Conservation (phyloP, 2,797 vertebrate genomes). For the Notoglanidium macrostoma region DNA sequence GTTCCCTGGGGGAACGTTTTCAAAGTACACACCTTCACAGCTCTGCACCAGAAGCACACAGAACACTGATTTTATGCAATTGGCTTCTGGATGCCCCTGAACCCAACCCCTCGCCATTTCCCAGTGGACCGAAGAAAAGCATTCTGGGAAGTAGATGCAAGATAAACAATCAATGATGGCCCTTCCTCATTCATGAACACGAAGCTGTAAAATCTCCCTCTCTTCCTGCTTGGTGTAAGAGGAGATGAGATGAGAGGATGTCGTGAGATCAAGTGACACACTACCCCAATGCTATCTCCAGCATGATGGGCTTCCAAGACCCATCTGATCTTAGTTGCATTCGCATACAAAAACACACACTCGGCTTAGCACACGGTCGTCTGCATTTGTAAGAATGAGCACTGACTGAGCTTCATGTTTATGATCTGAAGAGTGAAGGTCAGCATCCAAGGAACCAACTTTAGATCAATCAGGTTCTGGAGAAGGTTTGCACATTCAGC, state of each 20-base stretch:
- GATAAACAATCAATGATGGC: conserved; percentile 78
- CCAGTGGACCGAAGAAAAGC: conserved; percentile 69
- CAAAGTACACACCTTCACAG: conserved; percentile 81
- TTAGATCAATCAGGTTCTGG: neutral
- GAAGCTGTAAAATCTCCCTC: conserved; percentile 31
- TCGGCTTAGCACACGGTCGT: neutral
- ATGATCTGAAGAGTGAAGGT: neutral
- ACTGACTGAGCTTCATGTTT: neutral
- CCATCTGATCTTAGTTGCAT: conserved; percentile 18
- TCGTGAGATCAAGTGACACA: conserved; percentile 34
- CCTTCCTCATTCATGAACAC: conserved; percentile 76
- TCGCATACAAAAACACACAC: neutral
- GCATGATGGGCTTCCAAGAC: conserved; percentile 22
- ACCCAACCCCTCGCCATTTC: conserved; percentile 24
- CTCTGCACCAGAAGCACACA: conserved; percentile 77
- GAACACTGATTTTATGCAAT: conserved; percentile 76
- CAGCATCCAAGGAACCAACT: neutral
- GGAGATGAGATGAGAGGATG: conserved; percentile 38
- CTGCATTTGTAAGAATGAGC: neutral
- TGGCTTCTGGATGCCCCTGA: conserved; percentile 30
- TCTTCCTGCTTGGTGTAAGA: conserved; percentile 42
- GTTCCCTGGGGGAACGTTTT: conserved; percentile 75
- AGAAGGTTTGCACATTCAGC: conserved; percentile 6
- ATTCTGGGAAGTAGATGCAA: conserved; percentile 76
- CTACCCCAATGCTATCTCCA: neutral